These are phyloP conservation scores for Syngnathus floridae DNA, from an alignment of 2,113 vertebrate species.

Conservation along the genomic window DNA sequence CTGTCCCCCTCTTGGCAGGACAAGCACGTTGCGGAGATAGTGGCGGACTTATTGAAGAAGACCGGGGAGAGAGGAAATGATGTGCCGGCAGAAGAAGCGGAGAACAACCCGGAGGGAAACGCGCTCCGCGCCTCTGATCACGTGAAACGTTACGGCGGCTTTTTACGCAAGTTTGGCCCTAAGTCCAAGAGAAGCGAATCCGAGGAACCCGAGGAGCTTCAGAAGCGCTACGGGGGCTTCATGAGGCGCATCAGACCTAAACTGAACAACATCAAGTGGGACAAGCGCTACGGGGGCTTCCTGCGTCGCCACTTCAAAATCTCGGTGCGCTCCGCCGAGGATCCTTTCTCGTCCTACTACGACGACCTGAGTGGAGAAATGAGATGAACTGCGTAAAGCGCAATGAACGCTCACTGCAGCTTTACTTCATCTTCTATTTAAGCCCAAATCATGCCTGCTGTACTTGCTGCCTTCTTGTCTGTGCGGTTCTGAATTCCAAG, in stretches of 20 bases:
- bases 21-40: neutral
- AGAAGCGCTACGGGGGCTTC: slow-evolving; percentile 96
- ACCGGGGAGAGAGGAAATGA: slow-evolving; percentile 47
- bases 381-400: slow-evolving; percentile 17
- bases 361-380: slow-evolving; percentile 73
- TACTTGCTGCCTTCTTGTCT: neutral
- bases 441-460: neutral
- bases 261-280: slow-evolving; percentile 90
- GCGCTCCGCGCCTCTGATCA: neutral
- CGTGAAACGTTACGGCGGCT: slow-evolving; percentile 80
- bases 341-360: slow-evolving; percentile 73
- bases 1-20: neutral
- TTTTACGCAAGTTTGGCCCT: slow-evolving; percentile 79
- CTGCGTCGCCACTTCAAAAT: slow-evolving; percentile 92
- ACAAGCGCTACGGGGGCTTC: slow-evolving; percentile 92
- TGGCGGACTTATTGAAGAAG: neutral
- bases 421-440: neutral
- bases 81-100: neutral
- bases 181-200: slow-evolving; percentile 77
- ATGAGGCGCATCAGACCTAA: slow-evolving; percentile 90
- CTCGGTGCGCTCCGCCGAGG: slow-evolving; percentile 79
- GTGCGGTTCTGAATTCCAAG: slow-evolving; percentile 38
- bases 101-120: slow-evolving; percentile 43
- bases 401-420: neutral
- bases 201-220: slow-evolving; percentile 72